phyloP scores from a whole-genome alignment of 1,140 invertebrate species.

The Zeugodacus cucurbitae region DNA sequence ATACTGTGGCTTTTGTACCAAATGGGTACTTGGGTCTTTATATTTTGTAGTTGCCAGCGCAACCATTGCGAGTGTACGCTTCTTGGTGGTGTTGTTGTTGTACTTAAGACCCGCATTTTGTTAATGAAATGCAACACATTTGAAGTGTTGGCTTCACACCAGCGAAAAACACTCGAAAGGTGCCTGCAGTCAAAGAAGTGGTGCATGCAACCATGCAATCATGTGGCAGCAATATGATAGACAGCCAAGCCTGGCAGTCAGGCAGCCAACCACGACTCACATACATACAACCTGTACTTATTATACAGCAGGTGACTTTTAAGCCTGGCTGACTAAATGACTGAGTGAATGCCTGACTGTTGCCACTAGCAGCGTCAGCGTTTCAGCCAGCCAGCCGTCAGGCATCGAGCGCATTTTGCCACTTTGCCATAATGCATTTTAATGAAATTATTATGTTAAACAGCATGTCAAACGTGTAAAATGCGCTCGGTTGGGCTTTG shows the following conservation, averaged over 20 bases:
- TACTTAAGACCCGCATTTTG: constrained; percentile 36
- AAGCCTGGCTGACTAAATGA: background rate
- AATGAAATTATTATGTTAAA: constrained; percentile 41
- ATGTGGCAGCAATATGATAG: constrained; percentile 4
- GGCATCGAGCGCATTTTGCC: constrained; percentile 13
- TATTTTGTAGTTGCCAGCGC: background rate
- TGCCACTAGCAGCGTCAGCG: background rate
- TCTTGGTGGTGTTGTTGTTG: constrained; percentile 1
- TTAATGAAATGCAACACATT: constrained; percentile 42
- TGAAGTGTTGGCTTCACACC: constrained; percentile 38
- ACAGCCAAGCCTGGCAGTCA: background rate
- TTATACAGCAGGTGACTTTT: background rate
- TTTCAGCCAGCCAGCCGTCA: background rate
- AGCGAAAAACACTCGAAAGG: constrained; percentile 35
- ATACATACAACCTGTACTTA: background rate
- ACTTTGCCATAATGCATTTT: constrained; percentile 33
- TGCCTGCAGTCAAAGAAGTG: constrained; percentile 32
- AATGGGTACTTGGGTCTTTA: background rate
- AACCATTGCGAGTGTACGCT: background rate
- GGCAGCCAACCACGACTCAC: background rate
- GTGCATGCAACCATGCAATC: constrained; percentile 36
- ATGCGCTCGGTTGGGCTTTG: constrained; percentile 25
- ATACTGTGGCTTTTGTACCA: background rate
- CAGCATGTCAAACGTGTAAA: constrained; percentile 39
- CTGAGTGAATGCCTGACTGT: background rate